Evolutionary conservation across 2,113 vertebrate genomes (phyloP).

Genomic region (Polypterus senegalus): DNA sequence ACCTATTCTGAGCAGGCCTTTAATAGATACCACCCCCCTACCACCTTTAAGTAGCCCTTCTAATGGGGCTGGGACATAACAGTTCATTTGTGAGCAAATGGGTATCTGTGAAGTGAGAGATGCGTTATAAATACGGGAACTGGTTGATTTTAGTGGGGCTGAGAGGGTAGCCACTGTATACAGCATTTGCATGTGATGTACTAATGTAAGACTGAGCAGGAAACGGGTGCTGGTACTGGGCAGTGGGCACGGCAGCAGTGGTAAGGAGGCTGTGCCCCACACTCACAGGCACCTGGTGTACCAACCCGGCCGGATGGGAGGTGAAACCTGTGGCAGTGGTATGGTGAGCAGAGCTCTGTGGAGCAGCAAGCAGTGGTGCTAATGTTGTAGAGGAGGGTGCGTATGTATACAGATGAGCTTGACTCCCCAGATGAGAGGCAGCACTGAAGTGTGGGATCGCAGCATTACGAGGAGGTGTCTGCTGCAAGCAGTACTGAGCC

Average conservation of each 20-base stretch:
- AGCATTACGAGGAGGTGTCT: conserved; percentile 57
- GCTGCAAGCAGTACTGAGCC: conserved; percentile 78
- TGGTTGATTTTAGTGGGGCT: conserved; percentile 86
- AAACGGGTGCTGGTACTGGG: conserved; percentile 75
- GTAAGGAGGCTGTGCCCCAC: conserved; percentile 61
- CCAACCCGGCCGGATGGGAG: conserved; percentile 64
- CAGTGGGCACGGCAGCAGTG: conserved; percentile 56
- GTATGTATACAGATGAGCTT: conserved; percentile 82
- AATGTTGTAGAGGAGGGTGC: conserved; percentile 80
- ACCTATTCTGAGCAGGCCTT: no score
- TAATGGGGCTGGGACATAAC: no score
- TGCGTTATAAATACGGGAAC: conserved; percentile 73
- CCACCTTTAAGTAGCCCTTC: no score
- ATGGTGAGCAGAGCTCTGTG: conserved; percentile 61
- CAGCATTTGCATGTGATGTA: conserved; percentile 60
- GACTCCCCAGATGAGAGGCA: conserved; percentile 58
- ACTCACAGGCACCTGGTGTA: conserved; percentile 79
- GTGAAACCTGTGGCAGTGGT: conserved; percentile 37
- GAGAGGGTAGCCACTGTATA: conserved; percentile 68
- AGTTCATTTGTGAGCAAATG: no score
- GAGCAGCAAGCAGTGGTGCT: conserved; percentile 78
- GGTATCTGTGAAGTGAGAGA: no score
- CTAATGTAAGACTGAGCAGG: conserved; percentile 61
- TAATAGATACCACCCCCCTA: no score
- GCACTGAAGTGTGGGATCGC: conserved; percentile 66